phyloP scores from a whole-genome alignment of 2,888 invertebrate genomes.

The Abrostola tripartita region DNA sequence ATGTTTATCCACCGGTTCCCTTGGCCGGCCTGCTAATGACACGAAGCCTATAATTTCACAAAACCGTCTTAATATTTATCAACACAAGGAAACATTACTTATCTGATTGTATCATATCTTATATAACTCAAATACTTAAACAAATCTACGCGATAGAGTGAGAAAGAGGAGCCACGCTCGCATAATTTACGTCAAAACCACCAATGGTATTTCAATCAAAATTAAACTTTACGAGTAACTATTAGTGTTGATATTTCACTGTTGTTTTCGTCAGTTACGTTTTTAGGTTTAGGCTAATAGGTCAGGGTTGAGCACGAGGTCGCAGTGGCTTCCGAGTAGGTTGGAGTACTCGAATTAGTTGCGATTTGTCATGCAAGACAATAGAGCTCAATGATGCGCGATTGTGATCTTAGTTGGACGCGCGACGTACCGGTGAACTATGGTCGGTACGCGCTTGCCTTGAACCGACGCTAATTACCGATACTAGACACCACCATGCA shows the following conservation, averaged over 20 bases:
- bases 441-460: not conserved
- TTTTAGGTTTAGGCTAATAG: slow-evolving; percentile 21
- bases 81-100: slow-evolving; percentile 33
- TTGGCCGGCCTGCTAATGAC: not conserved
- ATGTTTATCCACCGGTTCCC: not conserved
- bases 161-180: slow-evolving; percentile 19
- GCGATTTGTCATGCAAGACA: slow-evolving; percentile 40
- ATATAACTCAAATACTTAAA: slow-evolving; percentile 43
- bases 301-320: slow-evolving; percentile 51
- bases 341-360: slow-evolving; percentile 22
- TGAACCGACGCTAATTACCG: too few species aligned
- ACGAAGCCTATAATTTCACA: slow-evolving; percentile 12
- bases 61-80: slow-evolving; percentile 32
- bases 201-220: slow-evolving; percentile 5
- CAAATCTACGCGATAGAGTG: slow-evolving; percentile 40
- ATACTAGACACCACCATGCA: too few species aligned
- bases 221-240: slow-evolving; percentile 10
- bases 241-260: slow-evolving; percentile 26
- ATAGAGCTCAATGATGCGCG: slow-evolving; percentile 20
- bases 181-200: slow-evolving; percentile 18
- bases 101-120: slow-evolving; percentile 48
- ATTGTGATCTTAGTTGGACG: slow-evolving; percentile 2
- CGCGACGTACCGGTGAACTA: too few species aligned
- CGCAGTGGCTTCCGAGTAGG: slow-evolving; percentile 37
- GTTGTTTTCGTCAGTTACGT: not conserved